Base-by-base conservation (phyloP, 2,888 invertebrate genomes). In the Drosophila meridiana region DNA sequence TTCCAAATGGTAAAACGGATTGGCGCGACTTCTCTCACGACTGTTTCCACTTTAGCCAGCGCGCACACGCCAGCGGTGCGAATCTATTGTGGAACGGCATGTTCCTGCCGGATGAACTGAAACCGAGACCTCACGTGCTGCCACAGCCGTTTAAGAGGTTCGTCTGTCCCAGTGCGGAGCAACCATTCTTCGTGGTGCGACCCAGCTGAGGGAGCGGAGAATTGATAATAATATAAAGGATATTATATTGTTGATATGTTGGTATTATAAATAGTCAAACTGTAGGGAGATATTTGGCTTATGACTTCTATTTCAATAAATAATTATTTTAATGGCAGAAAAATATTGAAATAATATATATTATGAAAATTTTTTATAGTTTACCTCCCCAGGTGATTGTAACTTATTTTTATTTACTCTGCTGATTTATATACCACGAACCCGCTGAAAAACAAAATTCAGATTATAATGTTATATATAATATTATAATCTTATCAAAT, bases 41-140 rank as follows among this genome's bases (percentile, higher is more conserved):
- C 88, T 95, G 95, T 84, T 95, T 95, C 78, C 95, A 95, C 85
- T 93, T 95, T 13, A 95, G 94, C 83, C 95, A 95, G 83, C 94
- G 94, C 73, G 93, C 93, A 53, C 94, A 95, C 82, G 94, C 95
- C 7, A 88, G 92, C 90, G 92, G 93, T 76, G 93, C 94, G 4
- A 94, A 94, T 82, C 91, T 93, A 14, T 73, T 95, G 28, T 95
- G 95, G 95, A 95, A 95, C 81, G 95, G 94, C 70, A 92, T 92
- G 91, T 38, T 92, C 69, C 92, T 94, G 85, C 94, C 94, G 1
- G 92, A 94, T 11, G 94, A 93, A 0, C 80, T 88, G 26, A 95
- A 70, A 0, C 78, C 73, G 0, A 62, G 45, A 0, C 72, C 85
- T 3, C 47, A 38, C 34, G n/a, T 34, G 0, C 28, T 68, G 11